These are phyloP conservation scores for Apotomis turbidana DNA, from an alignment of 2,888 invertebrate genomes.

Conservation along the genomic window DNA sequence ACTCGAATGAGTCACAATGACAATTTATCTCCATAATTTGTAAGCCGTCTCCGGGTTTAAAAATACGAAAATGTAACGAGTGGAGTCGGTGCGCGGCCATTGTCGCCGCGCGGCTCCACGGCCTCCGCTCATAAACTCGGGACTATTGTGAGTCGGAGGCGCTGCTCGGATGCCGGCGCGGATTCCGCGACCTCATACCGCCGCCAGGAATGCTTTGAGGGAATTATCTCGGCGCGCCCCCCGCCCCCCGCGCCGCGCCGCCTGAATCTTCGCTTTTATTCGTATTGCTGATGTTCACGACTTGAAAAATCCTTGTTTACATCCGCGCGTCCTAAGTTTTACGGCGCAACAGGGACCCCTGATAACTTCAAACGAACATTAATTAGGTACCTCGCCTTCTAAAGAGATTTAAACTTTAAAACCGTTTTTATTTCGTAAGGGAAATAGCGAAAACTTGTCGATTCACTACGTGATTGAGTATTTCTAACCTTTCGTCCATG, in stretches of 20 bases:
- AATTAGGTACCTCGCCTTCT: background rate
- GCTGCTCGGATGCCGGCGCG: constrained; percentile 7
- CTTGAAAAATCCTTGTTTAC: background rate
- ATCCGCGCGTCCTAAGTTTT: background rate
- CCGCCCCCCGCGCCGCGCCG: no score
- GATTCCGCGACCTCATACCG: constrained; percentile 11
- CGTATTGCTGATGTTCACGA: background rate
- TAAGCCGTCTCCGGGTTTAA: background rate
- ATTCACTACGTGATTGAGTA: background rate
- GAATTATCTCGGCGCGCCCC: background rate
- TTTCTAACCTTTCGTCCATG: no score
- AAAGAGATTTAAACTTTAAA: background rate
- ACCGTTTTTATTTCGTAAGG: background rate
- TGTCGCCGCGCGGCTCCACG: background rate
- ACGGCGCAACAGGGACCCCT: background rate
- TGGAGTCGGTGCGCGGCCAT: background rate
- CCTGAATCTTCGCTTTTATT: no score
- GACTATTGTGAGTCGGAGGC: constrained; percentile 12
- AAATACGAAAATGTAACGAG: background rate
- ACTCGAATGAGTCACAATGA: constrained; percentile 28
- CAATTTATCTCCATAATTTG: constrained; percentile 19
- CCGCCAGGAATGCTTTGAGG: constrained; percentile 30
- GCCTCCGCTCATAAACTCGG: constrained; percentile 1
- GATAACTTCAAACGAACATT: constrained; percentile 7
- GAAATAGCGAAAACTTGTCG: background rate